Evolutionary conservation across 2,113 vertebrate genomes (phyloP).

Genomic region (Bettongia penicillata): DNA sequence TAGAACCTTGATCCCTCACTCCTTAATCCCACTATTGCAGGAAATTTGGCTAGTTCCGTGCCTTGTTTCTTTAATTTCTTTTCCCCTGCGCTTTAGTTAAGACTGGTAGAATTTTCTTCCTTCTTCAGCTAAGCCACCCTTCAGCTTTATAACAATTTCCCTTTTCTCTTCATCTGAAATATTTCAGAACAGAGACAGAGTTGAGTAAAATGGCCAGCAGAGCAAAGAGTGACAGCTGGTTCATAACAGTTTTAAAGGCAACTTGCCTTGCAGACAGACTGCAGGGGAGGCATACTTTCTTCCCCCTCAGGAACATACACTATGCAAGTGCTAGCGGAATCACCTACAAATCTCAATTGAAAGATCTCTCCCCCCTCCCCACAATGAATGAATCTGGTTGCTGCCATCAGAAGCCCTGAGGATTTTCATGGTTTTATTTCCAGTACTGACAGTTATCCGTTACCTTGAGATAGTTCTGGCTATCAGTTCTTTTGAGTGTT

Average conservation of each 20-base stretch:
- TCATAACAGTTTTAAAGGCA: background rate
- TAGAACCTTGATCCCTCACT: conserved; percentile 31
- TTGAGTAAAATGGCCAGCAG: conserved; percentile 34
- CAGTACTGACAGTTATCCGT: background rate
- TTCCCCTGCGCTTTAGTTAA: conserved; percentile 27
- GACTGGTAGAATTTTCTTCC: background rate
- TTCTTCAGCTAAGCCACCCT: conserved; percentile 10
- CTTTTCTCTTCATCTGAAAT: conserved; percentile 45
- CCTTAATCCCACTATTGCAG: background rate
- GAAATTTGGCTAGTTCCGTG: conserved; percentile 34
- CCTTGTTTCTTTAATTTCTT: conserved; percentile 45
- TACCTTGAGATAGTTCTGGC: background rate
- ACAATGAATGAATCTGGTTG: background rate
- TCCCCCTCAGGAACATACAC: conserved; percentile 8
- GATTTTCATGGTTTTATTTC: background rate
- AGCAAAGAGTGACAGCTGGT: conserved; percentile 13
- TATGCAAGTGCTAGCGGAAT: conserved; percentile 37
- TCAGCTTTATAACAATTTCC: conserved; percentile 14
- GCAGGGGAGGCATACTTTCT: conserved; percentile 24
- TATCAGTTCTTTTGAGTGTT: background rate
- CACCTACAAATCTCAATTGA: conserved; percentile 1
- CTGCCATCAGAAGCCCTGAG: background rate
- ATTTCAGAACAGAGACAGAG: conserved; percentile 20
- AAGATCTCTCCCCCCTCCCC: background rate
- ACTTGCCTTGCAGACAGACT: background rate